Evolutionary conservation across 2,797 vertebrate genomes (phyloP).

Genomic region (Sebastes umbrosus): DNA sequence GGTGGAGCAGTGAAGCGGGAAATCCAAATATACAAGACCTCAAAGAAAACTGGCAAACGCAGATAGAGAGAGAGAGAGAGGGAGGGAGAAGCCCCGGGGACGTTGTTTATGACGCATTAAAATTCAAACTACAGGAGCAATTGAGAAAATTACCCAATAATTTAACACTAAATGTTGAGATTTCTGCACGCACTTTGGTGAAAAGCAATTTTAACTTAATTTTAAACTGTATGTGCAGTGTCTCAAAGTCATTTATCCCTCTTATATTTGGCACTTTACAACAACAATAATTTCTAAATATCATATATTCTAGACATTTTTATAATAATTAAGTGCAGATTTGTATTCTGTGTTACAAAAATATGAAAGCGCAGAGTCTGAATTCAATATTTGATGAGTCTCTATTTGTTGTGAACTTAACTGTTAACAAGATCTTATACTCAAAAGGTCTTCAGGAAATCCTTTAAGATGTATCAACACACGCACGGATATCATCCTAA

Average conservation of each 20-base stretch:
- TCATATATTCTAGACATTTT: neutral
- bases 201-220: neutral
- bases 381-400: slow-evolving; percentile 42
- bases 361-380: neutral
- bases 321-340: neutral
- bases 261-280: neutral
- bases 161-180: neutral
- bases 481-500: slow-evolving; percentile 31
- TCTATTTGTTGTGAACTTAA: slow-evolving; percentile 53
- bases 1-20: slow-evolving; percentile 82
- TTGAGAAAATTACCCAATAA: neutral
- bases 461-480: slow-evolving; percentile 51
- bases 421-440: slow-evolving; percentile 58
- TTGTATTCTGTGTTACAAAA: neutral
- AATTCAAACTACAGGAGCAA: slow-evolving; percentile 25
- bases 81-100: slow-evolving; percentile 22
- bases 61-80: neutral
- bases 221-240: neutral
- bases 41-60: slow-evolving; percentile 68
- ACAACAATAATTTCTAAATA: neutral
- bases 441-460: slow-evolving; percentile 44
- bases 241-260: neutral
- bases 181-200: neutral
- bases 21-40: slow-evolving; percentile 87
- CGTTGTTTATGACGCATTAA: neutral